Evolutionary conservation across 1,140 invertebrate genomes (phyloP), one percentile per base, ranked within the genome.

Genomic region (Diachasmimorpha longicaudata): DNA sequence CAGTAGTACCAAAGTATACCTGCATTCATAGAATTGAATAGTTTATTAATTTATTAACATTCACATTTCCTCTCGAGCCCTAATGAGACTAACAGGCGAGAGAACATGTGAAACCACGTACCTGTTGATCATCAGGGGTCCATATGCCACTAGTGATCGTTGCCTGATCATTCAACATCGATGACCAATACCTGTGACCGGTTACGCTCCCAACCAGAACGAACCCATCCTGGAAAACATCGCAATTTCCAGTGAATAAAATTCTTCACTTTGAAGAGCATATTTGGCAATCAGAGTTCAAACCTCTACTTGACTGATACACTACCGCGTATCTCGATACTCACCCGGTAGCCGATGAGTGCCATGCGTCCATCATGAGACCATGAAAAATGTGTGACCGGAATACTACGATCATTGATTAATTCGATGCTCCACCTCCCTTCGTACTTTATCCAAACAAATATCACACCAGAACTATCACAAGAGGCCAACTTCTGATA

Each of bases 371-470:
- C 98, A 90, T 99, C 98, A 85, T 99, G 98, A 0, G 96, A 98
- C 98, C 98, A 99, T 23, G 96, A 96, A 90, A 99, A 99, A 89
- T 99, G 96, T 19, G 95, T 96, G 36, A 99, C 97, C 52, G 97
- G 96, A 0, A 96, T 98, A 83, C 95, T 98, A 25, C 98, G 91
- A 89, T 99, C 98, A 86, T 99, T 99, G 83, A 99, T 99, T 70
- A 99, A 91, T 89, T 99, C 98, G 79, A 99, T 99, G 75, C 97
- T 99, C 98, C 98, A 99, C 13, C 98, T 92, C 8, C 98, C 97
- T 86, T 99, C 98, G 87, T 99, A 99, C 85, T 99, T 99, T 79
- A 99, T 99, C 98, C 98, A 99, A 5, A 99, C 97, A 88, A 99
- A 99, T 82, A 99, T 99, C 37, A 99, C 96, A 13, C 98, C 98